Evolutionary conservation across 2,113 vertebrate genomes (phyloP).

Genomic region (Fukomys damarensis): DNA sequence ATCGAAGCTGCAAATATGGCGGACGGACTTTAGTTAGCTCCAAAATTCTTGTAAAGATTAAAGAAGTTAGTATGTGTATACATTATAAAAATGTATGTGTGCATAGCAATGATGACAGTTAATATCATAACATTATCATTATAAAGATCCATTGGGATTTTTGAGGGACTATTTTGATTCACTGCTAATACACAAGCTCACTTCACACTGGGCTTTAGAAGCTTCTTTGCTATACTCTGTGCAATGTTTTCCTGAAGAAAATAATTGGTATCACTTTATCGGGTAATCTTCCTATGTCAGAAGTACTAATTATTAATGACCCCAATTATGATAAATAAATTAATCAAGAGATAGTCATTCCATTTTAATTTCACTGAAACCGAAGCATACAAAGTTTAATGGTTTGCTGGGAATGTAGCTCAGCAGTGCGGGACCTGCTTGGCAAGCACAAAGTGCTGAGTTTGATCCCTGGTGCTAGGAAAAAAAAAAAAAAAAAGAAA

Average conservation of each 20-base stretch:
- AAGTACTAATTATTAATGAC: background rate
- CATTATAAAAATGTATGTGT: background rate
- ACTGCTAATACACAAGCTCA: background rate
- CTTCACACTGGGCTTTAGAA: background rate
- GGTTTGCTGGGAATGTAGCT: background rate
- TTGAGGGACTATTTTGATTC: background rate
- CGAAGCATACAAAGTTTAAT: background rate
- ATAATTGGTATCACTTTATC: background rate
- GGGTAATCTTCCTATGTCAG: background rate
- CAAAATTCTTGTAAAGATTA: background rate
- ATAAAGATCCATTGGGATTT: background rate
- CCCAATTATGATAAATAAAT: background rate
- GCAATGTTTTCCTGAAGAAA: background rate
- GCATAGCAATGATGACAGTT: background rate
- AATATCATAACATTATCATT: background rate
- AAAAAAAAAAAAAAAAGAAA: too few species aligned
- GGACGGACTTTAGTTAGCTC: background rate
- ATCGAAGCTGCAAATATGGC: background rate
- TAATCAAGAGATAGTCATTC: fast-evolving
- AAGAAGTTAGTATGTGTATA: background rate
- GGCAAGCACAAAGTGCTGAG: too few species aligned
- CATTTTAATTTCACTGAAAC: background rate
- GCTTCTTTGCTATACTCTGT: background rate
- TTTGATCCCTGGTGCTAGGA: too few species aligned
- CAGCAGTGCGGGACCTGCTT: too few species aligned